phyloP scores from a whole-genome alignment of 2,797 vertebrate genomes.

The Chloroceryle amazona region DNA sequence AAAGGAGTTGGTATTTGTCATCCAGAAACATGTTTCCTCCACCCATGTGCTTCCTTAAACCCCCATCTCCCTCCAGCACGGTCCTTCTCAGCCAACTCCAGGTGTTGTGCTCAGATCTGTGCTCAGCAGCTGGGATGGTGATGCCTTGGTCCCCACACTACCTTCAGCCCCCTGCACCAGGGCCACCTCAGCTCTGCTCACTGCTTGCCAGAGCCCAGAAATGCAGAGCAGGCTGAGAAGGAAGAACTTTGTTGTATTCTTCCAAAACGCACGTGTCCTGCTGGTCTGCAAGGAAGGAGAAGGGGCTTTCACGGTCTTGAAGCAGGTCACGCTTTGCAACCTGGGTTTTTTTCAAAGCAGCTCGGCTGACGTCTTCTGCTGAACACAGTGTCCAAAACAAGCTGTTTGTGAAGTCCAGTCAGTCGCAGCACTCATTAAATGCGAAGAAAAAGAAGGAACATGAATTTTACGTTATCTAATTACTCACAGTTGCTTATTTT shows the following conservation, averaged over 20 bases:
- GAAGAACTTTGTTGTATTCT: not conserved
- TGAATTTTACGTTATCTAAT: not conserved
- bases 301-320: not conserved
- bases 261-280: not conserved
- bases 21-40: not conserved
- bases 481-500: not conserved
- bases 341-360: not conserved
- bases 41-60: accelerated
- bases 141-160: accelerated
- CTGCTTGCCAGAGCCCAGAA: not conserved
- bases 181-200: not conserved
- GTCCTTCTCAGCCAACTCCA: not conserved
- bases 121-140: not conserved
- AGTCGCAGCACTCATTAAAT: not conserved
- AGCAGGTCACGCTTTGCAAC: not conserved
- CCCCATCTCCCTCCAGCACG: accelerated
- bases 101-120: not conserved
- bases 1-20: not conserved
- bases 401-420: not conserved
- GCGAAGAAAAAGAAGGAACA: not conserved
- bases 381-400: not conserved
- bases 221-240: not conserved
- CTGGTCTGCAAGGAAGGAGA: not conserved
- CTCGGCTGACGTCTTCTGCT: not conserved
- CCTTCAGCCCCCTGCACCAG: not conserved